These are phyloP conservation scores for Guaruba guarouba DNA, from an alignment of 2,113 vertebrate genomes.

Conservation along the genomic window DNA sequence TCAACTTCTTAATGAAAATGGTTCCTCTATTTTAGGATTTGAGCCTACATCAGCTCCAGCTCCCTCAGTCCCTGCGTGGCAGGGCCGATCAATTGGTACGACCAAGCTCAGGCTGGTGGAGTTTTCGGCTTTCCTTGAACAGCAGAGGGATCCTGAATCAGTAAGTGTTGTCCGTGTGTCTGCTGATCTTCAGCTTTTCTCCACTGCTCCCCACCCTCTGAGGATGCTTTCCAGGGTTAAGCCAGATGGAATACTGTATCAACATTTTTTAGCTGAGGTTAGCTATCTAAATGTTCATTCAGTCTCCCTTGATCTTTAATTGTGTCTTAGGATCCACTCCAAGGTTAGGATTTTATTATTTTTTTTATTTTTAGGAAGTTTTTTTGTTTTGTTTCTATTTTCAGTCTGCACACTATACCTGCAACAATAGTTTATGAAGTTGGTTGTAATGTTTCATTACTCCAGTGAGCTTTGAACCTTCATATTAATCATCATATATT, in stretches of 20 bases:
- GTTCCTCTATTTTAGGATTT: constrained; percentile 80
- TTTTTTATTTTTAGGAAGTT: background rate
- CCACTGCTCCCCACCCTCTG: background rate
- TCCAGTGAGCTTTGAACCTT: background rate
- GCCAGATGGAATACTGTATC: background rate
- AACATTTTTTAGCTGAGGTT: background rate
- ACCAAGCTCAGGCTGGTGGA: constrained; percentile 97
- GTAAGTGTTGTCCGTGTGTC: constrained; percentile 71
- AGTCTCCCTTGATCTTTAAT: background rate
- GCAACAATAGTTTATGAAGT: background rate
- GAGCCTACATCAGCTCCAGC: constrained; percentile 87
- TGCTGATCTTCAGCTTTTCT: background rate
- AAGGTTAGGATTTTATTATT: background rate
- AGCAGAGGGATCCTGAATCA: constrained; percentile 94
- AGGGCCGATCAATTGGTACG: constrained; percentile 96
- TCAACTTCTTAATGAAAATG: background rate
- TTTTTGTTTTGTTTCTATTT: background rate
- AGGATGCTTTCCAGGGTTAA: background rate
- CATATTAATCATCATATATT: background rate
- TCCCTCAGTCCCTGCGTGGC: constrained; percentile 94
- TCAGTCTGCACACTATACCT: background rate
- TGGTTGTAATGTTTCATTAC: background rate
- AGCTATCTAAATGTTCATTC: background rate
- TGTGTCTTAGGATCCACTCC: background rate
- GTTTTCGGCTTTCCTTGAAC: constrained; percentile 96